Base-by-base conservation (phyloP, 2,113 vertebrate species). In the Hippocampus guttulatus region DNA sequence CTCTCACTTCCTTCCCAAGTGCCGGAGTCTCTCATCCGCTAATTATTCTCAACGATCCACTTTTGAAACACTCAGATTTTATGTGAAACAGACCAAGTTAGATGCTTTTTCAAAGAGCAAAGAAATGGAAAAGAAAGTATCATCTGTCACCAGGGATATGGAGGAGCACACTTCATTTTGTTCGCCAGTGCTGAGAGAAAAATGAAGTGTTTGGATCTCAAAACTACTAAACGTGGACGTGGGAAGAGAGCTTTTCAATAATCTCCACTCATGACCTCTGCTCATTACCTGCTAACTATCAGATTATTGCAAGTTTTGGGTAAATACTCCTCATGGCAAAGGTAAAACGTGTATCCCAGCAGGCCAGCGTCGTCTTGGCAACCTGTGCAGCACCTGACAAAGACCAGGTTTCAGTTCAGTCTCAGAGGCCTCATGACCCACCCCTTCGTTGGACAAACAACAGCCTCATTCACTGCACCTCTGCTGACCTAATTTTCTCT, bases 401-500 rank as follows among this genome's bases (percentile, higher is more conserved):
- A 90, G 84, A 83, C 84, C 81, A 74, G 77, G 85, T 92, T 93
- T 49, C 85, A 91, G 77, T 64, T 81, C 66, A 77, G 81, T 81
- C 85, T 79, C 73, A 77, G 79, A 84, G 89, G 83, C 88, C 90
- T 86, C 84, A 61, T 85, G 86, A 85, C 77, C 85, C 77, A 33
- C 80, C 80, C 81, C 52, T 65, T 14, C 23, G 8, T 18, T 55
- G 67, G 78, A 81, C 84, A 90, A 90, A 94, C 92, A 94, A 92
- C 88, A 81, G 90, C 74, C 79, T 91, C 86, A 92, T 93, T 93
- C 92, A 91, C 77, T 85, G 75, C 81, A 81, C 81, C 75, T 38
- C 77, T 91, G 92, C 90, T 92, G 92, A 93, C 91, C 91, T 92
- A 90, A 91, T 90, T 91, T 88, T 93, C 90, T 93, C 87, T 90